Conservation (phyloP, 2,797 vertebrate species). For the Melopsittacus undulatus region DNA sequence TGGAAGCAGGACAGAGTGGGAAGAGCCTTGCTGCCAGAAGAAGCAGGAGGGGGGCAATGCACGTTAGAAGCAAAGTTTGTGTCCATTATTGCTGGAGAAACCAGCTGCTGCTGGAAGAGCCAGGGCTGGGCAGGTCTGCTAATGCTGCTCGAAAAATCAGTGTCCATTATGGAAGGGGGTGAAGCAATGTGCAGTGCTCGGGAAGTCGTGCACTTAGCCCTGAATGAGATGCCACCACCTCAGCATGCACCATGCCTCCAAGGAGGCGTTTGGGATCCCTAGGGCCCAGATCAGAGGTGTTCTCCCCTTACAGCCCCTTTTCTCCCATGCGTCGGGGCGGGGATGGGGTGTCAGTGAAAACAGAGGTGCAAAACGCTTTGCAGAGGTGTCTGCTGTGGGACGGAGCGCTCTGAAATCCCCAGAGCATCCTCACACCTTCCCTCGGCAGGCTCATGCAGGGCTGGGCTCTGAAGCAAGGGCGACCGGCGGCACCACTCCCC, state of each 20-base stretch:
- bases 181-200: background rate
- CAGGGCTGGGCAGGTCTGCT: background rate
- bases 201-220: background rate
- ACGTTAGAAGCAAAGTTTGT: background rate
- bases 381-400: background rate
- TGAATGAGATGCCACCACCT: background rate
- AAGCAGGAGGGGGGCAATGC: background rate
- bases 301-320: background rate
- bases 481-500: background rate
- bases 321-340: background rate
- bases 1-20: background rate
- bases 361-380: background rate
- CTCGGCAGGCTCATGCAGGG: background rate
- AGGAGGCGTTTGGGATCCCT: background rate
- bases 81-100: background rate
- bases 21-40: background rate
- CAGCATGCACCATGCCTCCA: fast-evolving
- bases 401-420: background rate
- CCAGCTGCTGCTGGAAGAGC: background rate
- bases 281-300: background rate
- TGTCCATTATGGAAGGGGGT: background rate
- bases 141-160: background rate
- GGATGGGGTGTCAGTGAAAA: background rate
- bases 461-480: background rate
- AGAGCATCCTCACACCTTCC: background rate